Evolutionary conservation across 2,888 invertebrate genomes (phyloP).

Genomic region (Drosophila rellima): DNA sequence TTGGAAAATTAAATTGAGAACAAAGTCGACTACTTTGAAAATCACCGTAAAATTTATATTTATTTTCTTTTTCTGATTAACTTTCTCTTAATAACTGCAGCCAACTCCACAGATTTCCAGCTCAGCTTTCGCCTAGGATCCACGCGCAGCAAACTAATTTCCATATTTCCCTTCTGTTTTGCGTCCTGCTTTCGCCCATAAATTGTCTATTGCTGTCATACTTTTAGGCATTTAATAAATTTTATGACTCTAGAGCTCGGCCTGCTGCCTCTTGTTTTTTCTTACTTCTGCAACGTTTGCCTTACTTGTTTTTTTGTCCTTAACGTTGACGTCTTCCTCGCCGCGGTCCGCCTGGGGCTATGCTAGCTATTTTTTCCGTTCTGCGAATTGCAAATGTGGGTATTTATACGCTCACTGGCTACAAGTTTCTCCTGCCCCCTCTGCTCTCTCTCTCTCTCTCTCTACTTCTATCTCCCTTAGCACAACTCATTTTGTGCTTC

Average conservation of each 20-base stretch:
- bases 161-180: conserved; percentile 44
- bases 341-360: conserved; percentile 65
- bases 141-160: conserved; percentile 43
- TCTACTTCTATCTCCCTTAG: not conserved
- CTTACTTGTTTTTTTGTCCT: conserved; percentile 43
- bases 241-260: conserved; percentile 64
- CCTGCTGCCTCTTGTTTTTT: conserved; percentile 34
- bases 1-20: not conserved
- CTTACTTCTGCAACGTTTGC: conserved; percentile 20
- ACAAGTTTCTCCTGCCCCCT: conserved; percentile 33
- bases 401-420: conserved; percentile 55
- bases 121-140: conserved; percentile 34
- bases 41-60: not conserved
- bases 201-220: conserved; percentile 80
- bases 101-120: not conserved
- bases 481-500: conserved; percentile 11
- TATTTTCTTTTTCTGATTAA: conserved; percentile 7
- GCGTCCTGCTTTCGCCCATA: conserved; percentile 43
- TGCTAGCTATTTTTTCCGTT: conserved; percentile 30
- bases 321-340: conserved; percentile 43
- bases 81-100: conserved; percentile 14
- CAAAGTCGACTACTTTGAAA: not conserved
- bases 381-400: conserved; percentile 67
- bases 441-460: not conserved
- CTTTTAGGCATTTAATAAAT: conserved; percentile 80